A percentile compares a stretch with the other conserved stretches of the same genome.
phyloP scores from a whole-genome alignment of 2,797 vertebrate species.

The Takifugu ocellatus region DNA sequence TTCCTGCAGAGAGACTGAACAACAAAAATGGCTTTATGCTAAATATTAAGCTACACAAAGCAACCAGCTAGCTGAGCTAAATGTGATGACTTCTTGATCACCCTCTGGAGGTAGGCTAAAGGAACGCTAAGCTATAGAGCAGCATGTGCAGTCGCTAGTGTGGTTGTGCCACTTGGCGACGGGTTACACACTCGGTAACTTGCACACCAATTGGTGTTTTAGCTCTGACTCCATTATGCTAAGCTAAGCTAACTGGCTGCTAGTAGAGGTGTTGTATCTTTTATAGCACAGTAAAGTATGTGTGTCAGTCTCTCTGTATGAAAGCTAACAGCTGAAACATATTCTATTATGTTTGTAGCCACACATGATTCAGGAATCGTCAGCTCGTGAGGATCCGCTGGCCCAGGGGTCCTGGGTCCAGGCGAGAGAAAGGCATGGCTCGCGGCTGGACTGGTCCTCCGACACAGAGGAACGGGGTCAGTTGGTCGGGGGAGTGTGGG shows the following conservation, averaged over 20 bases:
- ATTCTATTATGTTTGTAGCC: not conserved
- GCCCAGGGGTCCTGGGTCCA: constrained; percentile 30
- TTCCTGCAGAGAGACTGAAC: not conserved
- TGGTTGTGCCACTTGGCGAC: too few relatives aligned
- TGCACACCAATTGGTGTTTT: not conserved
- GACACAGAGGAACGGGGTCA: constrained; percentile 20
- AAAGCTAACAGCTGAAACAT: not conserved
- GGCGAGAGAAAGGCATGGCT: constrained; percentile 55
- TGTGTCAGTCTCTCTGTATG: not conserved
- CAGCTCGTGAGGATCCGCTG: not conserved
- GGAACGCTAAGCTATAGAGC: not conserved
- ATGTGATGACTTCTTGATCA: not conserved
- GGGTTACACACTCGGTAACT: not conserved
- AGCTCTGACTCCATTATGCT: not conserved
- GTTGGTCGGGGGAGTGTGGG: constrained; percentile 17
- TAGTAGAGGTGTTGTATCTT: not conserved
- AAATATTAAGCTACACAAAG: constrained; percentile 6
- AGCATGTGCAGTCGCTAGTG: too few relatives aligned
- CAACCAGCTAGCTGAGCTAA: constrained; percentile 3
- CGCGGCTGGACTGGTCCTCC: constrained; percentile 39
- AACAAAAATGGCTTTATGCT: too few relatives aligned
- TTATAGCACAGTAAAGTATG: not conserved
- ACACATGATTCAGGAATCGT: not conserved
- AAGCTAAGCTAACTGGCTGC: constrained; percentile 6
- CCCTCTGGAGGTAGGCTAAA: not conserved